Conservation (phyloP, 2,113 vertebrate genomes). For the Bettongia penicillata region DNA sequence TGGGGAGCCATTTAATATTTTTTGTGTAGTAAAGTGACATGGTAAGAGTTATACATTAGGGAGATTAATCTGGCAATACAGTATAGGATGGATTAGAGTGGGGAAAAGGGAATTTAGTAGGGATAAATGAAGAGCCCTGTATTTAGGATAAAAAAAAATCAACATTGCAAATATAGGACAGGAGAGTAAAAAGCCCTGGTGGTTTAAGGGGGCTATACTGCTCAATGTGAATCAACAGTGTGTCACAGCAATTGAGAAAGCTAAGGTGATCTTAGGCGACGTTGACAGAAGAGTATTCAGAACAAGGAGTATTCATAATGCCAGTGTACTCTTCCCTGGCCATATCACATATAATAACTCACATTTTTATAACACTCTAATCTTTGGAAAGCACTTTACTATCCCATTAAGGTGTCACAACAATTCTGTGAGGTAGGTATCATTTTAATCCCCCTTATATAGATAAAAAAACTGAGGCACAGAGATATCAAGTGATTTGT, state of each 20-base stretch:
- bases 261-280: not conserved
- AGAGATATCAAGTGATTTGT: not conserved
- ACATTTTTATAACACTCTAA: not conserved
- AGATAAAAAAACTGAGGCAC: not conserved
- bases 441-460: not conserved
- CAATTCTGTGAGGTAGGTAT: not conserved
- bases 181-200: not conserved
- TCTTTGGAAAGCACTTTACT: not conserved
- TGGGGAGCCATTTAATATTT: not conserved
- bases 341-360: not conserved
- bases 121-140: not conserved
- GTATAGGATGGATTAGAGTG: not conserved
- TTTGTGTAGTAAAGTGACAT: not conserved
- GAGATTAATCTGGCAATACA: not conserved
- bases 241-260: not conserved
- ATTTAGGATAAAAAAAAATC: not conserved
- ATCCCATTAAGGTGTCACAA: not conserved
- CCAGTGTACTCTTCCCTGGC: not conserved
- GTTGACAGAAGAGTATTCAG: not conserved
- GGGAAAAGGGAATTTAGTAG: not conserved
- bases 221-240: not conserved
- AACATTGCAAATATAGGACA: not conserved
- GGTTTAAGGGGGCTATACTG: not conserved
- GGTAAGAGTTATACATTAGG: not conserved
- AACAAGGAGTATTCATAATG: not conserved